phyloP scores from a whole-genome alignment of 2,797 vertebrate species.

The Pteropus rufus region DNA sequence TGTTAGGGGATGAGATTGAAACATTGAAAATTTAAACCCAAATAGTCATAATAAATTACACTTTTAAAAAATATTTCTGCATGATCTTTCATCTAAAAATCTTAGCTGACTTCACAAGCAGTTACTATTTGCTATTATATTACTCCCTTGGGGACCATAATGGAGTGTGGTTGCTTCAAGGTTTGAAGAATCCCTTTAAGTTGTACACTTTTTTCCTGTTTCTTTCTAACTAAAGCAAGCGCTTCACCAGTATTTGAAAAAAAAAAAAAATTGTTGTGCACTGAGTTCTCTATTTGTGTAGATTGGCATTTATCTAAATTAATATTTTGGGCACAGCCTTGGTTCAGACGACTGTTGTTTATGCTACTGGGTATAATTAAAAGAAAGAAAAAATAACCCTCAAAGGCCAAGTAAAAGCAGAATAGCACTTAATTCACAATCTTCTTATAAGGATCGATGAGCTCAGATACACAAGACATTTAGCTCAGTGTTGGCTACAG shows the following conservation, averaged over 20 bases:
- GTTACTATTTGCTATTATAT: not conserved
- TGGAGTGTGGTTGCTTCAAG: not conserved
- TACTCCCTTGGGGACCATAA: not conserved
- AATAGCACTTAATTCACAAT: not conserved
- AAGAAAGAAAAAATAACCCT: not conserved
- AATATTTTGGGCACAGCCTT: not conserved
- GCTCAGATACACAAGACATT: not conserved
- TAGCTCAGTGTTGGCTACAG: not conserved
- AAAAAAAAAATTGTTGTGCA: not conserved
- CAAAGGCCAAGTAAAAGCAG: not conserved
- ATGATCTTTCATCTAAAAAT: not conserved
- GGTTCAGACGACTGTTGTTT: not conserved
- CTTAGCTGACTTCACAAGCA: not conserved
- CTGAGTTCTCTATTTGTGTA: conserved; percentile 2
- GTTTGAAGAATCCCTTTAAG: not conserved
- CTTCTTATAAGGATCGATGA: not conserved
- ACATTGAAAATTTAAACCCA: not conserved
- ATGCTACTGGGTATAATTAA: not conserved
- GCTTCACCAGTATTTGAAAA: not conserved
- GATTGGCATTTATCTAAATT: conserved; percentile 3
- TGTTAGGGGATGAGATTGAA: not conserved
- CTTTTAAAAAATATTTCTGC: not conserved
- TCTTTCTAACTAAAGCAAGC: not conserved
- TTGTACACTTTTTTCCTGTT: not conserved
- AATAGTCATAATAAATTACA: not conserved